Evolutionary conservation across 2,113 vertebrate genomes (phyloP), one percentile per base, ranked within the genome.

Genomic region (Lichenostomus cassidix): DNA sequence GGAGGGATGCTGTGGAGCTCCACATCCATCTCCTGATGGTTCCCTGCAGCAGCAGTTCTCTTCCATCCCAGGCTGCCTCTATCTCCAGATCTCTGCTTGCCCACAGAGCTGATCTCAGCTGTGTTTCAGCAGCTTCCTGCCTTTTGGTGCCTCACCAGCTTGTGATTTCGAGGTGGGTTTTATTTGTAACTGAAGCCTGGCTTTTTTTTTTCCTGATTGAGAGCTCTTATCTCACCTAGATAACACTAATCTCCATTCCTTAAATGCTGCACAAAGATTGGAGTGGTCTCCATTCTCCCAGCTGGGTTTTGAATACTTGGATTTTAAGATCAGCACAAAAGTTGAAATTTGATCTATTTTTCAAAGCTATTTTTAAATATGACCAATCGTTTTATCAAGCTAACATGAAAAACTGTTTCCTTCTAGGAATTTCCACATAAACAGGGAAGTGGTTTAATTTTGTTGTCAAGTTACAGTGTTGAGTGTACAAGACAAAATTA

Each of bases 401-500:
- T 62, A 59, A 53, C 55, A 33, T 15, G 49, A 64, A 68, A 73
- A 95, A 24, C 49, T 18, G 13, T 60, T 82, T 89, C 42, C 44
- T 92, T 95, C 82, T 94, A 96, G 91, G 94, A 97, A 87, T 87
- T 92, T 76, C 23, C 33, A 50, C 70, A 56, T 69, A 85, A 94
- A 80, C 69, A 80, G 78, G 81, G 56, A 86, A 93, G 68, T 78
- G 85, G 65, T 90, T 95, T 88, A 63, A 83, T 93, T 92, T 89
- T 86, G 89, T 80, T 88, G 55, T 89, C 76, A 58, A 76, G 78
- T 94, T 90, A 39, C 28, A 76, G 84, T 64, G 92, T 75, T 70
- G 81, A 89, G 69, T 70, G 41, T 53, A 59, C 2, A 41, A 95
- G 95, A 95, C 77, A 87, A 94, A 96, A 95, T 96, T 94, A 97